Conservation (phyloP, 2,888 invertebrate genomes). For the Amphipoea oculea region DNA sequence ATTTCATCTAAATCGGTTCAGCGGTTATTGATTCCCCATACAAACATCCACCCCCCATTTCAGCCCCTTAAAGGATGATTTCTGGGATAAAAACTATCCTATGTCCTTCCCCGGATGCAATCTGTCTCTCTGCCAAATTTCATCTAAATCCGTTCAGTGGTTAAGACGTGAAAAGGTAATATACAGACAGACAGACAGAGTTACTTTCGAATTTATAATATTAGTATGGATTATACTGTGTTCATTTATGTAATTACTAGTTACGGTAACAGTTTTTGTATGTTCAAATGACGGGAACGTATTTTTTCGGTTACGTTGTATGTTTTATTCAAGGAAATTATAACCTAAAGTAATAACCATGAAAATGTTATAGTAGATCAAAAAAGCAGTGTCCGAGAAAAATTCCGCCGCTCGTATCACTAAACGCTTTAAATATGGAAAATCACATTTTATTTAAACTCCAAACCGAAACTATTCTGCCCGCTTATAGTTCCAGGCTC, state of each 20-base stretch:
- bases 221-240: not conserved
- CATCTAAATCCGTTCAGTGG: no score
- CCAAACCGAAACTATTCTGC: not conserved
- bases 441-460: constrained; percentile 23
- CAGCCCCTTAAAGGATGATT: no score
- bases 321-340: not conserved
- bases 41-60: no score
- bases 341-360: not conserved
- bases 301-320: not conserved
- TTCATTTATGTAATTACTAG: not conserved
- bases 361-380: not conserved
- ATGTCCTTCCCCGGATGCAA: no score
- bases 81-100: no score
- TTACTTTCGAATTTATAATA: no score
- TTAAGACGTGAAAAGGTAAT: no score
- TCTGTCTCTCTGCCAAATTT: no score
- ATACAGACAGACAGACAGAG: no score
- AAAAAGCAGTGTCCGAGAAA: not conserved
- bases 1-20: no score
- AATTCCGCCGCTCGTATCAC: constrained; percentile 1
- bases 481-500: constrained; percentile 27
- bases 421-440: constrained; percentile 16
- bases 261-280: not conserved
- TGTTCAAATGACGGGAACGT: not conserved
- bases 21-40: no score